A percentile compares a stretch with the other conserved stretches of the same genome.
phyloP scores from a whole-genome alignment of 2,888 invertebrate genomes.

The Homarus gammarus region DNA sequence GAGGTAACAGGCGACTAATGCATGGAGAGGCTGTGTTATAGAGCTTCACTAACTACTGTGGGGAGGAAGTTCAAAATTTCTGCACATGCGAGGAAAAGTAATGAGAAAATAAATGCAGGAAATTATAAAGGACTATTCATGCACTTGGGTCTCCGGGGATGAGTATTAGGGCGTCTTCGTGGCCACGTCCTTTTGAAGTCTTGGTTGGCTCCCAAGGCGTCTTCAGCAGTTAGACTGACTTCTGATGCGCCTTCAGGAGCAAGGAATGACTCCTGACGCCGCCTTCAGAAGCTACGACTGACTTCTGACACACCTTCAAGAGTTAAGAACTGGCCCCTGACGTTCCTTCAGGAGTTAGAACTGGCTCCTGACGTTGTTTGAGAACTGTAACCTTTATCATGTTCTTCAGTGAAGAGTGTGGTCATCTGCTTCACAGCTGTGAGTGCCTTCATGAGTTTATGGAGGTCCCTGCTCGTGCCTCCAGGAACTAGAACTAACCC shows the following conservation, averaged over 20 bases:
- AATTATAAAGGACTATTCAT: slow-evolving; percentile 8
- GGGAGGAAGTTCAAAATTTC: not conserved
- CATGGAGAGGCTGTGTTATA: not conserved
- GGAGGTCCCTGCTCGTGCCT: not conserved
- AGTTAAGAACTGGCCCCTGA: not conserved
- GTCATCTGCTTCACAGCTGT: not conserved
- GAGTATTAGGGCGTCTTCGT: not conserved
- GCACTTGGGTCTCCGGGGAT: slow-evolving; percentile 9
- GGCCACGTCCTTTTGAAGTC: not conserved
- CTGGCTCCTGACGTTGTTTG: not conserved
- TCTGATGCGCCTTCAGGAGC: not conserved
- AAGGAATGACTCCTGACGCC: not conserved
- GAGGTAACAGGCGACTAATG: not conserved
- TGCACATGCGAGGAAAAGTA: slow-evolving; percentile 15
- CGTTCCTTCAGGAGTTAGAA: not conserved
- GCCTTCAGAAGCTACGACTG: not conserved
- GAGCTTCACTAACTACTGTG: slow-evolving; percentile 15
- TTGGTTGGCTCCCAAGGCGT: not conserved
- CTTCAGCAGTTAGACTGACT: not conserved
- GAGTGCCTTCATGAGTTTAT: not conserved
- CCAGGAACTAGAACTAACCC: not conserved
- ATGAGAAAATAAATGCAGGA: slow-evolving; percentile 15
- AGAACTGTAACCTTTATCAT: too few relatives aligned
- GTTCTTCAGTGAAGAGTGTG: too few relatives aligned
- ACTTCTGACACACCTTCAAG: not conserved